Conservation (phyloP, 2,797 vertebrate genomes). For the Poeciliopsis presidionis region DNA sequence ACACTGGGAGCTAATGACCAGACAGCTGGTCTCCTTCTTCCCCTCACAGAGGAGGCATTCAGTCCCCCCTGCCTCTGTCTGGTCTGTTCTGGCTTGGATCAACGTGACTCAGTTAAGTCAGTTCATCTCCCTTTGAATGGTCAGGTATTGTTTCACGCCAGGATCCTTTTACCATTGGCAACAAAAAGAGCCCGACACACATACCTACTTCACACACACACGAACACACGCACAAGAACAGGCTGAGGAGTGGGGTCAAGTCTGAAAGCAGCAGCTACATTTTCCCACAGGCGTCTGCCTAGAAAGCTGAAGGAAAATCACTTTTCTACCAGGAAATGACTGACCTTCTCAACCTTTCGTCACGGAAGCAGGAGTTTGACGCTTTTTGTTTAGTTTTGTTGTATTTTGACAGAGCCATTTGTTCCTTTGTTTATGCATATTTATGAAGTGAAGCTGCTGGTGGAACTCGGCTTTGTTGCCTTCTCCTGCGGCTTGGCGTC, state of each 20-base stretch:
- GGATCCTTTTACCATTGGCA: conserved; percentile 74
- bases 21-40: conserved; percentile 37
- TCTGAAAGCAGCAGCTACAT: conserved; percentile 50
- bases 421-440: conserved; percentile 11
- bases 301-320: conserved; percentile 40
- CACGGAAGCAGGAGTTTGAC: conserved; percentile 21
- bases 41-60: conserved; percentile 65
- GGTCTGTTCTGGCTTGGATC: conserved; percentile 47
- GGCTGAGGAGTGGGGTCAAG: conserved; percentile 38
- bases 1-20: conserved; percentile 49
- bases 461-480: conserved; percentile 26
- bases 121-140: conserved; percentile 71
- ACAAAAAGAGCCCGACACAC: conserved; percentile 62
- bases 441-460: conserved; percentile 23
- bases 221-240: conserved; percentile 27
- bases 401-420: conserved; percentile 11
- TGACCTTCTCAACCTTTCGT: conserved; percentile 3
- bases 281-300: conserved; percentile 46
- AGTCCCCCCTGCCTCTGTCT: conserved; percentile 32
- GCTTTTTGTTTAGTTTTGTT: conserved; percentile 3
- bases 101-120: conserved; percentile 59
- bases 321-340: conserved; percentile 28
- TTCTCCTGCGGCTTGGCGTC: conserved; percentile 26
- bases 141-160: conserved; percentile 77
- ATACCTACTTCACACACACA: conserved; percentile 10